Base-by-base conservation (phyloP, 2,797 vertebrate species). In the Argentina silus region DNA sequence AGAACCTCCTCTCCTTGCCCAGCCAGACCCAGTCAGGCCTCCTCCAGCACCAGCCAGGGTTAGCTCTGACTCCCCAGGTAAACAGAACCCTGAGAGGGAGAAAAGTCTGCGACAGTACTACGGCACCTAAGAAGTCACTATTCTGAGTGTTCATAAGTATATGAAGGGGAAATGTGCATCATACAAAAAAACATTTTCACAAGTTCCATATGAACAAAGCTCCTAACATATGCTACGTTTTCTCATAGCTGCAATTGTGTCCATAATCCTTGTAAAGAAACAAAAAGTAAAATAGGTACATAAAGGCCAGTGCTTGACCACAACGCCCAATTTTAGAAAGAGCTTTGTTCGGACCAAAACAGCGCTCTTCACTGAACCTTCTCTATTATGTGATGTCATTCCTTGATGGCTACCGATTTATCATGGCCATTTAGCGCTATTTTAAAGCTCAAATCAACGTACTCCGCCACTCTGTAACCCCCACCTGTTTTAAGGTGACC, bases 51-150 rank as follows among this genome's bases (percentile, higher is more conserved):
- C 98, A 99, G 14, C 89, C 96, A 0, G 96, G 96, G 36, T 91
- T 97, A 55, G 95, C 96, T 78, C 90, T 98, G 75, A 92, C 95
- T 1, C 94, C 97, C 10, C 98, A 99, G 95, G 98, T 99, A 93
- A 84, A 81, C 11, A 10, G 3, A 14, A 67, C 50, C 14, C 43
- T 47, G 69, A 66, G 56, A 21, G 27, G 12, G 14, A 15, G 36
- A n/a, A 17, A 64, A 42, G 44, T 19, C 4, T 65, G 14, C 15
- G 1, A 44, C n/a, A 63, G 43, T 7, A 17, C n/a, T 9, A 50
- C 1, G 48, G 44, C 61, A 66, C 19, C 48, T 36, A 36, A 36
- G 27, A 36, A 36, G 27, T 36, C 27, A 36, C 27, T 14, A 6
- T 23, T 12, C 21, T 53, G 50, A 53, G 27, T 27, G 23, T 59